These are phyloP conservation scores for Oncorhynchus clarkii DNA, from an alignment of 2,113 vertebrate genomes.

Conservation along the genomic window DNA sequence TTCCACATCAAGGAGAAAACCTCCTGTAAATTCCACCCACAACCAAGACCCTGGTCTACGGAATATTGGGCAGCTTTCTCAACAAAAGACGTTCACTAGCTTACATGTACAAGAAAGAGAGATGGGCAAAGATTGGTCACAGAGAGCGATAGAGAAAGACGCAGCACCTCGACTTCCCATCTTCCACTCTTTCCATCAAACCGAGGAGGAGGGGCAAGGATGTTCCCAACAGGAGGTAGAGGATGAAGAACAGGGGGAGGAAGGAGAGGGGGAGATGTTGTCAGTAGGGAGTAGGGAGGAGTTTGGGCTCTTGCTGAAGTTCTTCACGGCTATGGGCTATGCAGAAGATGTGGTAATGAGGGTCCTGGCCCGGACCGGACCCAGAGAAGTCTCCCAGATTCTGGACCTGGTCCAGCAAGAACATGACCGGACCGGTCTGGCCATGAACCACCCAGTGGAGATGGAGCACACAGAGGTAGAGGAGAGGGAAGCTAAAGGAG, in stretches of 20 bases:
- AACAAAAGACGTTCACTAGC: not conserved
- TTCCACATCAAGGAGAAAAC: not conserved
- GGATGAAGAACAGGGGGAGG: conserved; percentile 21
- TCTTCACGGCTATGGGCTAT: conserved; percentile 82
- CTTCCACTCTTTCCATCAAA: not conserved
- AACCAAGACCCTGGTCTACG: not conserved
- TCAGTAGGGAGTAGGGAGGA: conserved; percentile 63
- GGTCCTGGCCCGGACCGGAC: conserved; percentile 68
- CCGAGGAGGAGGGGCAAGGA: not conserved
- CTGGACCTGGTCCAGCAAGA: conserved; percentile 78
- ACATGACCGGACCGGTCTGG: conserved; percentile 53
- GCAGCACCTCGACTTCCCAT: conserved; percentile 10
- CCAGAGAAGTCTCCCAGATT: conserved; percentile 73
- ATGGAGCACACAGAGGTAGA: conserved; percentile 51
- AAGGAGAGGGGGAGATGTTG: not conserved
- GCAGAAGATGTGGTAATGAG: conserved; percentile 66
- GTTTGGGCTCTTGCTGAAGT: conserved; percentile 72
- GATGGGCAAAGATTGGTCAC: conserved; percentile 22
- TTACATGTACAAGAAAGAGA: not conserved
- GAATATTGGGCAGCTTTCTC: not conserved
- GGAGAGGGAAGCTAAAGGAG: not conserved
- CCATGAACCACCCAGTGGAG: conserved; percentile 48
- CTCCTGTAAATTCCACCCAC: not conserved
- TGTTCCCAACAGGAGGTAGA: conserved; percentile 28
- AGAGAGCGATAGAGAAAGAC: not conserved